phyloP scores from a whole-genome alignment of 2,888 invertebrate genomes.

The Piscicola geometra region DNA sequence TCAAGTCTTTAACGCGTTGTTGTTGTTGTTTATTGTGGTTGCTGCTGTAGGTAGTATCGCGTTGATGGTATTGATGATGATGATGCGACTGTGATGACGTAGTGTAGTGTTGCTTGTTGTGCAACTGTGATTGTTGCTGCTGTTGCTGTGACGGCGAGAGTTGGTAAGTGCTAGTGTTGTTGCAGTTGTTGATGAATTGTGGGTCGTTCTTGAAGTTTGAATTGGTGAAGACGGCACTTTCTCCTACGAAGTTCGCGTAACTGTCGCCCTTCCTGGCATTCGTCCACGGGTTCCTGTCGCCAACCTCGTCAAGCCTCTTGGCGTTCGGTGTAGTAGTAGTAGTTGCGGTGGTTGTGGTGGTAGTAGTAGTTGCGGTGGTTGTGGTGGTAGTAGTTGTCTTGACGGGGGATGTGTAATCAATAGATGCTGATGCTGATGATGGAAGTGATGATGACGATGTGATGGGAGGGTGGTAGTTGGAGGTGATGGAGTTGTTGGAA shows the following conservation, averaged over 20 bases:
- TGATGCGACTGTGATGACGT: not conserved
- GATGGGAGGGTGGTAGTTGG: too few species aligned
- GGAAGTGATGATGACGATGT: too few species aligned
- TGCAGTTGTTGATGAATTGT: too few species aligned
- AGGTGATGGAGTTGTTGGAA: too few species aligned
- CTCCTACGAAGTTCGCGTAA: not conserved
- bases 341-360: too few species aligned
- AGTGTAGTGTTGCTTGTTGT: not conserved
- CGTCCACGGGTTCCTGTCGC: not conserved
- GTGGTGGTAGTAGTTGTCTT: too few species aligned
- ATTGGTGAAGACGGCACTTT: slow-evolving; percentile 8
- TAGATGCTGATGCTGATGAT: too few species aligned
- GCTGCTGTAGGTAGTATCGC: too few species aligned
- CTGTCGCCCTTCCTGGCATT: not conserved
- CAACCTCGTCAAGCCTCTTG: not conserved
- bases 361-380: too few species aligned
- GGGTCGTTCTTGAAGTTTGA: slow-evolving; percentile 15
- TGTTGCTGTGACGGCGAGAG: not conserved
- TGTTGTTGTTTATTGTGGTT: not conserved
- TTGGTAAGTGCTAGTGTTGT: not conserved
- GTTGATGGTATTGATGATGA: too few species aligned
- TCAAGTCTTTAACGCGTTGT: not conserved
- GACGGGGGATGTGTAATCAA: not conserved
- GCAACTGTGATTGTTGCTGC: not conserved
- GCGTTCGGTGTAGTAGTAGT: too few species aligned